phyloP scores from a whole-genome alignment of 2,113 vertebrate genomes.

The Menidia beryllina region DNA sequence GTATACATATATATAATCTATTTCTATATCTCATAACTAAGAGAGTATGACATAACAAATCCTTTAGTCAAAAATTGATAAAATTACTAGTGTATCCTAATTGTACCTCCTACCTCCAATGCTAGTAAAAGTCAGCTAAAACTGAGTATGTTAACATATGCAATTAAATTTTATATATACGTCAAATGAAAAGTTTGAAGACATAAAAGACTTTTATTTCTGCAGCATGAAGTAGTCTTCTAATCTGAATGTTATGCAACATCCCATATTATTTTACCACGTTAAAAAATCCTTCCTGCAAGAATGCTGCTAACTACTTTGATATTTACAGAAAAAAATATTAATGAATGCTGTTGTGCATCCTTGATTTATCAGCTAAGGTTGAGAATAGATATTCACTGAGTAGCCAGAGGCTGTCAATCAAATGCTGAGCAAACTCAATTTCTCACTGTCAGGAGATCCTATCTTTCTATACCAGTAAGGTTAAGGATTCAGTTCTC shows the following conservation, averaged over 20 bases:
- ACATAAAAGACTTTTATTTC: constrained; percentile 68
- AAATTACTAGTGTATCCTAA: constrained; percentile 37
- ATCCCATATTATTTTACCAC: constrained; percentile 75
- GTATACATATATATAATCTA: background rate
- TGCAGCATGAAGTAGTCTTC: constrained; percentile 75
- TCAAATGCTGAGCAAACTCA: constrained; percentile 57
- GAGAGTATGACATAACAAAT: constrained; percentile 44
- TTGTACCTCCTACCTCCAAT: constrained; percentile 79
- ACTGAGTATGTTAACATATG: constrained; percentile 66
- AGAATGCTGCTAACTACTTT: constrained; percentile 67
- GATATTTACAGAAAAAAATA: constrained; percentile 63
- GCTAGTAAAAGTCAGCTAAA: constrained; percentile 65
- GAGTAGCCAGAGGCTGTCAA: background rate
- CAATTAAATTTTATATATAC: constrained; percentile 64
- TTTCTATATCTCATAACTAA: constrained; percentile 40
- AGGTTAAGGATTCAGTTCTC: constrained; percentile 93
- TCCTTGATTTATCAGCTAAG: constrained; percentile 66
- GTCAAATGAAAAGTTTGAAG: constrained; percentile 34
- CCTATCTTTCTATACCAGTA: constrained; percentile 84
- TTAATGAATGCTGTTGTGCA: constrained; percentile 73
- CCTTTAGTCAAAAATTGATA: constrained; percentile 38
- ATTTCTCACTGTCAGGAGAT: constrained; percentile 62
- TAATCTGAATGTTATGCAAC: constrained; percentile 80
- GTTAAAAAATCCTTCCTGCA: constrained; percentile 47
- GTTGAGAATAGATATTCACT: constrained; percentile 31